A percentile compares a stretch with the other conserved stretches of the same genome.
phyloP scores from a whole-genome alignment of 2,888 invertebrate genomes.

The Plebejus melissa region DNA sequence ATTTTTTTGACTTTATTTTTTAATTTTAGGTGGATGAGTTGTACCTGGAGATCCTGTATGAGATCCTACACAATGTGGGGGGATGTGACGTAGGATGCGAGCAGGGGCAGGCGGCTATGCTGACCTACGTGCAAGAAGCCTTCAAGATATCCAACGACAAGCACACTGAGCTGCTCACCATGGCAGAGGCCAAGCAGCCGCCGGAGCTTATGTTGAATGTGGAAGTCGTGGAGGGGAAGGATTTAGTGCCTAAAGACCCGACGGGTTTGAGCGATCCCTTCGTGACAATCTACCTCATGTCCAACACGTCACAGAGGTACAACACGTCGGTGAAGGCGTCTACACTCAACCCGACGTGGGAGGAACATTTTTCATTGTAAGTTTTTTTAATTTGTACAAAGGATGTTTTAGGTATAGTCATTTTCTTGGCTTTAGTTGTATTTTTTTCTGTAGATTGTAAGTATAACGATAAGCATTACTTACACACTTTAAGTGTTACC shows the following conservation, averaged over 20 bases:
- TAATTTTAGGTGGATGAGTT: conserved; percentile 88
- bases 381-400: conserved; percentile 47
- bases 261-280: conserved; percentile 98
- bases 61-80: conserved; percentile 91
- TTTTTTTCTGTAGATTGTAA: too few species aligned
- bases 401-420: too few species aligned
- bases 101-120: conserved; percentile 82
- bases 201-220: conserved; percentile 91
- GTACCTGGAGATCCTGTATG: conserved; percentile 89
- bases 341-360: conserved; percentile 96
- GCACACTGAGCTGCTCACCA: conserved; percentile 84
- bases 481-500: too few species aligned
- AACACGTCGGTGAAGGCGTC: conserved; percentile 94
- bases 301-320: conserved; percentile 86
- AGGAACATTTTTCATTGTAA: conserved; percentile 98
- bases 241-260: conserved; percentile 89
- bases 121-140: conserved; percentile 89
- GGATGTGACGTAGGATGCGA: conserved; percentile 87
- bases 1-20: neutral
- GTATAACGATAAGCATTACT: too few species aligned
- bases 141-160: conserved; percentile 86
- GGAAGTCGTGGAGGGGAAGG: conserved; percentile 92
- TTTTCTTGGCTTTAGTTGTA: too few species aligned
- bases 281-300: conserved; percentile 92
- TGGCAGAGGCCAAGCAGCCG: conserved; percentile 88